Evolutionary conservation across 35 echinoderm and acorn worm species (phyloP), one percentile per base, ranked within the genome.

Genomic region (Apostichopus parvimensis): DNA sequence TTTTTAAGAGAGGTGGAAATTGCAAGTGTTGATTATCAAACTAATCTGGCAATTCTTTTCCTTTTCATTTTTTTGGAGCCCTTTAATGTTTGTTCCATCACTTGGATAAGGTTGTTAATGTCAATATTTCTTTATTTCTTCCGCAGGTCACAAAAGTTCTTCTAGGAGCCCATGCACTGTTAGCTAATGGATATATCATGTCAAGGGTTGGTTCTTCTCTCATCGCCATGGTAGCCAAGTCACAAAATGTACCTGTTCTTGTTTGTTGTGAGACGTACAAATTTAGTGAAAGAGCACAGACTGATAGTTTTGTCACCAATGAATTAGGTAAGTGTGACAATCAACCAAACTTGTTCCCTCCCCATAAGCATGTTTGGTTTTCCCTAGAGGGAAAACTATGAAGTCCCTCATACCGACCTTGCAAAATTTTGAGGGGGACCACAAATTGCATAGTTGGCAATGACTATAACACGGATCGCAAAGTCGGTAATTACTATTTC

Each of bases 181-280:
- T 99, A 80, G 97, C 97, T 68, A 99, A 99, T 62, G 97, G 97
- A 11, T 99, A 96, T 54, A 93, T 96, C 25, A 96, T 96, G 97
- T 99, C 97, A 45, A 91, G 97, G 72, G 97, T 99, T 0, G 97
- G 97, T 17, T 93, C 87, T 70, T 96, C 97, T 0, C 88, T 96
- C 59, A 94, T 99, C n/a, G 93, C 97, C 1, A 96, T 96, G 95
- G 95, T 99, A 81, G 97, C 97, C 14, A 99, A 96, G 78, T 87
- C 95, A 45, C 94, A 96, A 91, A 99, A 99, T 72, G 97, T 99
- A 6, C 97, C 97, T 28, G 97, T 99, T 54, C 90, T 98, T 52
- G 95, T 99, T 13, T 99, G 97, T 90, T 99, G 97, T 77, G 97
- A 99, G 86, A 99, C 97, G 12, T 99, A 99, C 77, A 99, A 99